phyloP scores from a whole-genome alignment of 2,888 invertebrate genomes.

The Crioceris asparagi region DNA sequence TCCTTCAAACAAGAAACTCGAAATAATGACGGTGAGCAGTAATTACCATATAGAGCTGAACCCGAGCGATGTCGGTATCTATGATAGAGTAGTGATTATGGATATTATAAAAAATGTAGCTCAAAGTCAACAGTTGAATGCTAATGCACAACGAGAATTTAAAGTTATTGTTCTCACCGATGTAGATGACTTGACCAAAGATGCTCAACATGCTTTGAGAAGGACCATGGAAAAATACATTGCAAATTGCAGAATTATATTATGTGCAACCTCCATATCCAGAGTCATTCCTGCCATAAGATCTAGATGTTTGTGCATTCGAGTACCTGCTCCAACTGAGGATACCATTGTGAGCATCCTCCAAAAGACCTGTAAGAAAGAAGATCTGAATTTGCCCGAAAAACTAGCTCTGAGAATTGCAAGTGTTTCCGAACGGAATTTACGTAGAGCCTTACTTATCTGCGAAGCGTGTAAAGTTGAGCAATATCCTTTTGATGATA shows the following conservation, averaged over 20 bases:
- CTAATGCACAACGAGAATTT: conserved; percentile 79
- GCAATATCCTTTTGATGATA: conserved; percentile 69
- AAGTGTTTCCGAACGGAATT: conserved; percentile 71
- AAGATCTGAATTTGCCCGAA: conserved; percentile 64
- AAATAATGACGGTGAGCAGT: conserved; percentile 87
- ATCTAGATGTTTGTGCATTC: conserved; percentile 80
- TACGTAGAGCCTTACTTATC: conserved; percentile 86
- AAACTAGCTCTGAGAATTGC: conserved; percentile 71
- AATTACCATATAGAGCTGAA: conserved; percentile 91
- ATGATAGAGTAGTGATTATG: conserved; percentile 94
- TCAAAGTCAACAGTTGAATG: conserved; percentile 89
- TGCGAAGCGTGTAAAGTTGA: conserved; percentile 88
- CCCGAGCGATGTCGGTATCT: conserved; percentile 95
- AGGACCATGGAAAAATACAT: conserved; percentile 99
- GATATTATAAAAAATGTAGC: conserved; percentile 96
- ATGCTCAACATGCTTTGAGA: conserved; percentile 95
- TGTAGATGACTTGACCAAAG: conserved; percentile 88
- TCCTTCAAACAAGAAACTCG: conserved; percentile 85
- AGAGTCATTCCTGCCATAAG: conserved; percentile 94
- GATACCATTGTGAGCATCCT: conserved; percentile 55
- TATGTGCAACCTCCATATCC: conserved; percentile 90
- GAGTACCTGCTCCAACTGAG: conserved; percentile 80
- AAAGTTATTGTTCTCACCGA: conserved; percentile 95
- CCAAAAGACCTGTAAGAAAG: conserved; percentile 64
- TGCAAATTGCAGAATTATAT: conserved; percentile 82